Base-by-base conservation (phyloP, 2,797 vertebrate species). In the Silurus aristotelis region DNA sequence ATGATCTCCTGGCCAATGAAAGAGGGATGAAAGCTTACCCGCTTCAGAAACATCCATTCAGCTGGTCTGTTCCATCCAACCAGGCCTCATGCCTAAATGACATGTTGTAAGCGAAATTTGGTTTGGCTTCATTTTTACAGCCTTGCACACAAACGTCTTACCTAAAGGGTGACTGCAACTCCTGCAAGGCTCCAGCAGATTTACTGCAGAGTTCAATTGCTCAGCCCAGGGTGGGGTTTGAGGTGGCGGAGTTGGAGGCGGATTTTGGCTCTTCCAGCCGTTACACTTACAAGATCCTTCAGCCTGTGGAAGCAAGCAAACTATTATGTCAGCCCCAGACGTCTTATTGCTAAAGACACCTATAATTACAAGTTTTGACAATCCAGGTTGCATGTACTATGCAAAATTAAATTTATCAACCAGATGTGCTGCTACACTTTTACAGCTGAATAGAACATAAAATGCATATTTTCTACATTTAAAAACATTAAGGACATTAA, bases 271-370 rank as follows among this genome's bases (percentile, higher is more conserved):
- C 92, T 99, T 99, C 98, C 98, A 99, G 90, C 98, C 98, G 68
- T 99, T 99, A 91, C 98, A 99, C 85, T 99, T 99, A 90, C 98
- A 99, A 55, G 97, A 96, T 82, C 99, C 98, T 89, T 99, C 98
- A 0, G 97, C 98, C 98, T 99, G 82, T 66, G 88, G 84, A 55
- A 83, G 58, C 79, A 83, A 10, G 58, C 80, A 83, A 10, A 89
- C 22, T 78, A 64, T 19, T 38, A 58, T 12, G 77, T 48, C 22
- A 60, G 64, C 63, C 52, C 27, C 75, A 20, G 14, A 31, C 5
- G 12, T 5, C 13, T 52, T 27, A 56, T 4, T 56, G 13, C n/a
- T 27, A 9, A 9, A 55, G 1, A 55, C 7, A 9, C 10, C 1
- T 12, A 52, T 52, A n/a, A 70, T 43, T 70, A 46, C 5, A 13